These are phyloP conservation scores for Dipodomys merriami DNA, from an alignment of 2,113 vertebrate genomes.

Conservation along the genomic window DNA sequence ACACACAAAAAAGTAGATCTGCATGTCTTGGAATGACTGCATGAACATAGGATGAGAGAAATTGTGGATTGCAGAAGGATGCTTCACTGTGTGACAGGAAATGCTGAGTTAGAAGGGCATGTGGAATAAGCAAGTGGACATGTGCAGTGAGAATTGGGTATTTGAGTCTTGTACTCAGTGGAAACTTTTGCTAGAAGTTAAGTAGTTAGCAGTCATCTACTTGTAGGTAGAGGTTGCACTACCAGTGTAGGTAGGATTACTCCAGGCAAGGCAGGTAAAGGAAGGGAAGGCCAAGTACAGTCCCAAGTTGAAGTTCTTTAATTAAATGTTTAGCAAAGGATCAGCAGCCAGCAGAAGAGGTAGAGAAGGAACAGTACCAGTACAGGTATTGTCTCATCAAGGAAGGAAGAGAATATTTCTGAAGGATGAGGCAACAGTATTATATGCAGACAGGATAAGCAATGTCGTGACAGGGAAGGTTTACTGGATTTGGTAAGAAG, in stretches of 20 bases:
- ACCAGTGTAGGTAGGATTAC: slow-evolving; percentile 10
- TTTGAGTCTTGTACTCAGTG: background rate
- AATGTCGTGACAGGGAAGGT: background rate
- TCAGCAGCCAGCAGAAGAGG: background rate
- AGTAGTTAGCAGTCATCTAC: background rate
- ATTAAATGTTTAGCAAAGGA: background rate
- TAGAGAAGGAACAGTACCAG: background rate
- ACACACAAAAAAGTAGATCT: background rate
- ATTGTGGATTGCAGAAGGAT: background rate
- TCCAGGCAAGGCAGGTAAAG: background rate
- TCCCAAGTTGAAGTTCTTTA: background rate
- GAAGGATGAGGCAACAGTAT: background rate
- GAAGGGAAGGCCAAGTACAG: background rate
- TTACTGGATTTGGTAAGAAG: background rate
- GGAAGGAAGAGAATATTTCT: background rate
- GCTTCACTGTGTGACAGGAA: background rate
- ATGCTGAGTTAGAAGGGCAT: background rate
- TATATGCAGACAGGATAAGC: background rate
- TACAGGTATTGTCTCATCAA: background rate
- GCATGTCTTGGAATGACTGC: background rate
- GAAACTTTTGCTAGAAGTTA: background rate
- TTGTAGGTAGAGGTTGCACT: background rate
- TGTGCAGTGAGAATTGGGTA: background rate
- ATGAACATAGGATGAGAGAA: background rate
- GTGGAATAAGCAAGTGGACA: background rate